phyloP scores from a whole-genome alignment of 2,797 vertebrate species.

The Saxicola maurus region DNA sequence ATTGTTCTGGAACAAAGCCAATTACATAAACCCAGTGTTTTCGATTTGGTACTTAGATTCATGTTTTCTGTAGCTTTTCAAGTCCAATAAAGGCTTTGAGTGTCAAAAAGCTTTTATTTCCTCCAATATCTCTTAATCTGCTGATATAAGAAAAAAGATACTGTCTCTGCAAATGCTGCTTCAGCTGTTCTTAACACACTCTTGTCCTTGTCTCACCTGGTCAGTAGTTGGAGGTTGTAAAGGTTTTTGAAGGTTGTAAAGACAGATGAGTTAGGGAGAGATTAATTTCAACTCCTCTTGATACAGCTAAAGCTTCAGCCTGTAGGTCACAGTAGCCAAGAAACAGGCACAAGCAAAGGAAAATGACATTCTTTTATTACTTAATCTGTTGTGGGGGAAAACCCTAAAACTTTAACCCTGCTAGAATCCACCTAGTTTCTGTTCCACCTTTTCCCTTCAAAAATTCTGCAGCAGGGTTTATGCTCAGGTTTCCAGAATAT shows the following conservation, averaged over 20 bases:
- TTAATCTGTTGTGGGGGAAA: not conserved
- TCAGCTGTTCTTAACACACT: not conserved
- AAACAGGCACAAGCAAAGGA: not conserved
- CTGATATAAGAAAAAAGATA: conserved; percentile 25
- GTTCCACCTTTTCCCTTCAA: not conserved
- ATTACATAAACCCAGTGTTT: not conserved
- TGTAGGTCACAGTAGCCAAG: not conserved
- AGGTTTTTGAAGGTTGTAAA: conserved; percentile 6
- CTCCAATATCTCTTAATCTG: not conserved
- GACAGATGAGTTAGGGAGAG: not conserved
- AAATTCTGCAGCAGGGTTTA: not conserved
- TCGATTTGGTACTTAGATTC: not conserved
- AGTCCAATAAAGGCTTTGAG: not conserved
- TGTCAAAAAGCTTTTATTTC: conserved; percentile 40
- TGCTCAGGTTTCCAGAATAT: not conserved
- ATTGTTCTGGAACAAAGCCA: not conserved
- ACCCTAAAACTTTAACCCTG: not conserved
- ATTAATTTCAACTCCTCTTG: not conserved
- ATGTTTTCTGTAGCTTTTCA: not conserved
- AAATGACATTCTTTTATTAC: not conserved
- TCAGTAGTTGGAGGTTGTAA: not conserved
- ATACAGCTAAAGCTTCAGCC: not conserved
- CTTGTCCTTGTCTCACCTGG: conserved; percentile 18
- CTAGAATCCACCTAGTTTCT: not conserved
- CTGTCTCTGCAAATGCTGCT: not conserved